Evolutionary conservation across 2,888 invertebrate species (phyloP).

Genomic region (Polymixis lichenea): DNA sequence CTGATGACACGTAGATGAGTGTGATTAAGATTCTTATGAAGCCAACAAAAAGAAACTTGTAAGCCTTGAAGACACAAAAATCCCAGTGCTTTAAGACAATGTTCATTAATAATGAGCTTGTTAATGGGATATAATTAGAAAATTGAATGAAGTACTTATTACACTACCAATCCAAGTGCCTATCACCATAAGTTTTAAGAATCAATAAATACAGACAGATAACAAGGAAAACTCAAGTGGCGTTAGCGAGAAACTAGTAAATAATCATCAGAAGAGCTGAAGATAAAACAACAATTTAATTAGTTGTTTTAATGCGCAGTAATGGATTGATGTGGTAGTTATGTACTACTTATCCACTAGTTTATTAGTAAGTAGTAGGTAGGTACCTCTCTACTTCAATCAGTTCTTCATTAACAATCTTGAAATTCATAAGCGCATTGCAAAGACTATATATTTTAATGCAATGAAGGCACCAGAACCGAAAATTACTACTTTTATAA

Average conservation of each 20-base stretch:
- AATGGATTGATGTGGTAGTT: background rate
- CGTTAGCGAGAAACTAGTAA: slow-evolving; percentile 8
- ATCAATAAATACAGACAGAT: slow-evolving; percentile 28
- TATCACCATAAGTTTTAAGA: slow-evolving; percentile 18
- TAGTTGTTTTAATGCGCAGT: slow-evolving; percentile 10
- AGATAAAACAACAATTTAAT: slow-evolving; percentile 11
- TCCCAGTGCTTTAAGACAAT: background rate
- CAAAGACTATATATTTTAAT: background rate
- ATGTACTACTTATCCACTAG: background rate
- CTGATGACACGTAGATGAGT: background rate
- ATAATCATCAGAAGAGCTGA: slow-evolving; percentile 23
- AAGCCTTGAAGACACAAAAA: background rate
- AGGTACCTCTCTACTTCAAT: background rate
- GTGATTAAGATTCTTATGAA: slow-evolving; percentile 3
- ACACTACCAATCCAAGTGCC: background rate
- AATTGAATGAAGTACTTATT: background rate
- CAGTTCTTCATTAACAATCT: background rate
- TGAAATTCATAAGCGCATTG: slow-evolving; percentile 4
- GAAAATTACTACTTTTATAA: slow-evolving; percentile 18
- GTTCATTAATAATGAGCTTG: background rate
- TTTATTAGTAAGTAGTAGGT: slow-evolving; percentile 3
- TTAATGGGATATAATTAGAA: background rate
- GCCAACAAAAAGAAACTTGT: background rate
- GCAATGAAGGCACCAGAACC: background rate
- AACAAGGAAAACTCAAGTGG: slow-evolving; percentile 6